These are phyloP conservation scores for Mnemiopsis leidyi DNA, from an alignment of 37 sponge, comb jelly and placozoan genomes.

Conservation along the genomic window DNA sequence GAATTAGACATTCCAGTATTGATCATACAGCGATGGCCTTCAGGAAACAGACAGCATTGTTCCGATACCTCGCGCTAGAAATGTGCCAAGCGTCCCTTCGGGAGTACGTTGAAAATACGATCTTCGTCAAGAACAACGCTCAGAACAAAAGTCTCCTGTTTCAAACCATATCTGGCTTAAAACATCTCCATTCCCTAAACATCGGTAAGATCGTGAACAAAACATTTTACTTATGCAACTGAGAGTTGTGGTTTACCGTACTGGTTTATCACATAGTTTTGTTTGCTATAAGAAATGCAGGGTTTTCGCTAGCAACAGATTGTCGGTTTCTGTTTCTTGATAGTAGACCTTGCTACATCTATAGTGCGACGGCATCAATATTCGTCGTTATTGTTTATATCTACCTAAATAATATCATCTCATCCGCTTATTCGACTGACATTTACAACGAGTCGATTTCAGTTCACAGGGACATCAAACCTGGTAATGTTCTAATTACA, in stretches of 20 bases:
- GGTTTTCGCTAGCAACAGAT: slow-evolving; percentile 66
- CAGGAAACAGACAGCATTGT: slow-evolving; percentile 95
- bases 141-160: slow-evolving; percentile 89
- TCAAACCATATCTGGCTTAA: no score
- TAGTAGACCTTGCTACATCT: slow-evolving; percentile 64
- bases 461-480: slow-evolving; percentile 96
- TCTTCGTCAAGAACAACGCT: slow-evolving; percentile 89
- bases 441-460: slow-evolving; percentile 5
- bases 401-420: neutral
- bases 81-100: slow-evolving; percentile 81
- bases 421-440: neutral
- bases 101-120: slow-evolving; percentile 85
- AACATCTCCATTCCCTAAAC: slow-evolving; percentile 80
- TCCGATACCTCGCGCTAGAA: slow-evolving; percentile 88
- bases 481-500: slow-evolving; percentile 86
- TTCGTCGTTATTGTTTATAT: no score
- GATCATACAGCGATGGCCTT: no score
- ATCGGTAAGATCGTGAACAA: slow-evolving; percentile 83
- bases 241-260: slow-evolving; percentile 54
- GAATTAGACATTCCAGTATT: no score
- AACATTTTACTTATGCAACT: slow-evolving; percentile 14
- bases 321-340: slow-evolving; percentile 65
- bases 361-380: no score
- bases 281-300: slow-evolving; percentile 51
- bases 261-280: slow-evolving; percentile 61